Base-by-base conservation (phyloP, 1,140 invertebrate species). In the Drepana arcuata region DNA sequence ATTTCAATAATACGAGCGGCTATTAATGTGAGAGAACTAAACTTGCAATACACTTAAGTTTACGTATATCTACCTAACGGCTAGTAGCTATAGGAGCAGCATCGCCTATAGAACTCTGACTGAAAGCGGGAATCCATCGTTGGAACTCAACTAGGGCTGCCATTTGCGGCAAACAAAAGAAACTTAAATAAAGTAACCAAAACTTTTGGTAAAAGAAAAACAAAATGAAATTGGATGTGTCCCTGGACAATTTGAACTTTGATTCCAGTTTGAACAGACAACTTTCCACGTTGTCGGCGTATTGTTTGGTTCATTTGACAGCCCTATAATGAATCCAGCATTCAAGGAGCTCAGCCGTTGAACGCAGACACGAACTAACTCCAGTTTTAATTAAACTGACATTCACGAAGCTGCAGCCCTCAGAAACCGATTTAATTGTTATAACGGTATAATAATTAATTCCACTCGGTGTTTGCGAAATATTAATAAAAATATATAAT, bases 351-450 rank as follows among this genome's bases (percentile, higher is more conserved):
- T 41, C 34, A 26, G 16, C 28, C 29, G 30, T 21, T 28, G 38
- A 50, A 41, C 42, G 38, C 42, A 41, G 47, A 29, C 32, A 35
- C 35, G 31, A 42, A 48, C 42, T 49, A 41, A 36, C 39, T 34
- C 40, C 12, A 36, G 41, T 52, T 67, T 61, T 58, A 63, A 61
- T 67, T 63, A 55, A 58, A 67, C 37, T 48, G 41, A 49, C 41
- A 34, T 36, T 34, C 31, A 28, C 34, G 31, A 34, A 24, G 33
- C 12, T 35, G 13, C 29, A 36, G 32, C 18, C 37, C 34, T 39
- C 38, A 34, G 37, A 32, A 36, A 16, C 16, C 15, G 14, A 48
- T 53, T 40, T 16, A 23, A 18, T 42, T 44, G 15, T 45, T 34
- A 21, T 7, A 43, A 34, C n/a, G n/a, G n/a, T n/a, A n/a, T n/a